Percentiles rank a stretch among this genome's conserved stretches.
Conservation (phyloP, 2,797 vertebrate genomes). For the Adelosebastes latens region DNA sequence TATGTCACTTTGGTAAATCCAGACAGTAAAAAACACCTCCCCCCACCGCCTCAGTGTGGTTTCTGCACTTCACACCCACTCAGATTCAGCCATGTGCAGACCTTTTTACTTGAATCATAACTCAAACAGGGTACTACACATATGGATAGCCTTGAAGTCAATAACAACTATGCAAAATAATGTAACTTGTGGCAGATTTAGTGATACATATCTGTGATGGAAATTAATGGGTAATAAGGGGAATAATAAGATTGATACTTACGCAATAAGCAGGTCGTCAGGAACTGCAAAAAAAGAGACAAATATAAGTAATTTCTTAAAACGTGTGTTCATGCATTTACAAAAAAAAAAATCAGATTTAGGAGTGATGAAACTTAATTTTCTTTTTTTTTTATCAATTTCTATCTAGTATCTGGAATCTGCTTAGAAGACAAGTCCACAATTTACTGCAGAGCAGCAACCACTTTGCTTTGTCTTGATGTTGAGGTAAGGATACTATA, state of each 20-base stretch:
- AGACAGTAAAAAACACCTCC: background rate
- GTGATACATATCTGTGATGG: background rate
- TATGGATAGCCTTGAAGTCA: background rate
- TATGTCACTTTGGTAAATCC: conserved; percentile 14
- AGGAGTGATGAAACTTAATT: background rate
- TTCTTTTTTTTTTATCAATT: background rate
- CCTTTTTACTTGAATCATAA: background rate
- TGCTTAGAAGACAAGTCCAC: background rate
- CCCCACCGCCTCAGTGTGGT: background rate
- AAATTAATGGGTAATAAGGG: background rate
- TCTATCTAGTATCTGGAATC: background rate
- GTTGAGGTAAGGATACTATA: background rate
- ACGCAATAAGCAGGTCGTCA: conserved; percentile 92
- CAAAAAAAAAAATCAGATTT: background rate
- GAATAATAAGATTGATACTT: conserved; percentile 74
- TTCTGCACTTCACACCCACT: conserved; percentile 8
- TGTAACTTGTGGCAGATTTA: background rate
- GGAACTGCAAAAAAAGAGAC: conserved; percentile 85
- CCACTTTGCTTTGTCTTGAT: background rate
- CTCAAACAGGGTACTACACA: background rate
- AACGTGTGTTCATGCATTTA: background rate
- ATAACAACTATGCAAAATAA: background rate
- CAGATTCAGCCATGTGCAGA: background rate
- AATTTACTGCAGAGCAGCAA: background rate
- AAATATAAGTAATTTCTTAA: background rate